Evolutionary conservation across 2,113 vertebrate species (phyloP).

Genomic region (Strix uralensis): DNA sequence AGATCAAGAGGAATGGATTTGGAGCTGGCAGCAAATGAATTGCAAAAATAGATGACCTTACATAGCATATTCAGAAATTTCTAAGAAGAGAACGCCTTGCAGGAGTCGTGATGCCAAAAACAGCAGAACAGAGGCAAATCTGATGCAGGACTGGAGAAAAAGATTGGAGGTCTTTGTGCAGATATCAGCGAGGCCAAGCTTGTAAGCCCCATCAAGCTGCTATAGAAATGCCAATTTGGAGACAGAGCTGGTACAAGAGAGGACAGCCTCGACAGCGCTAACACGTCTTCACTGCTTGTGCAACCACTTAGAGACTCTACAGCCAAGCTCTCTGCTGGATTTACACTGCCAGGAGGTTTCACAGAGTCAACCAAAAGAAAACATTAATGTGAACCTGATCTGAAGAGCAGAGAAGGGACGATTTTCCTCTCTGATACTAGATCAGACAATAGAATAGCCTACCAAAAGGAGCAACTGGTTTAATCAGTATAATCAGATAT

Average conservation of each 20-base stretch:
- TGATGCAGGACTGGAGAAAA: background rate
- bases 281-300: fast-evolving
- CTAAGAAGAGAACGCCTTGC: background rate
- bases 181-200: background rate
- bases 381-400: background rate
- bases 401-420: background rate
- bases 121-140: background rate
- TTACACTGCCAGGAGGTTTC: background rate
- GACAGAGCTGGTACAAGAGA: background rate
- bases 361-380: background rate
- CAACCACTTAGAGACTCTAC: background rate
- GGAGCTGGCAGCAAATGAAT: background rate
- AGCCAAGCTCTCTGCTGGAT: background rate
- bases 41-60: background rate
- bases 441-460: background rate
- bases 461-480: slow-evolving; percentile 11
- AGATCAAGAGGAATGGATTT: background rate
- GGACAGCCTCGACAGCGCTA: background rate
- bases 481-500: slow-evolving; percentile 55
- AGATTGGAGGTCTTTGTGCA: background rate
- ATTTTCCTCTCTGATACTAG: background rate
- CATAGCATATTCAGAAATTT: background rate
- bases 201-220: background rate
- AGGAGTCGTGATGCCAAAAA: background rate
- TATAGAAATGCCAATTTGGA: background rate